Conservation (phyloP, 2,797 vertebrate species). For the Lates japonicus region DNA sequence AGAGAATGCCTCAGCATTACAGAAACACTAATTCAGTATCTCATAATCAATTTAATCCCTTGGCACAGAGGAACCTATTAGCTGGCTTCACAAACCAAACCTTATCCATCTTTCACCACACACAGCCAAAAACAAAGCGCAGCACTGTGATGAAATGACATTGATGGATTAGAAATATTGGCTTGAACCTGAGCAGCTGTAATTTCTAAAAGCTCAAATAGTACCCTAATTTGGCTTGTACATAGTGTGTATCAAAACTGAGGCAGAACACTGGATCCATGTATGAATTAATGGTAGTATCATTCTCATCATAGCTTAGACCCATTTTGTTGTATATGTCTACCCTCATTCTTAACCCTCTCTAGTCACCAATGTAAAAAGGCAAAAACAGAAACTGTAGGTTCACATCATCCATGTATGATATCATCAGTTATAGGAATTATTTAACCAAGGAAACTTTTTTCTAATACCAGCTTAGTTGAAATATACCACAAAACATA, state of each 20-base stretch:
- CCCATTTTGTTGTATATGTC: background rate
- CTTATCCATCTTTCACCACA: constrained; percentile 31
- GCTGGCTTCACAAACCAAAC: constrained; percentile 49
- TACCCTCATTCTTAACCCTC: background rate
- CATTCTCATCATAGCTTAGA: constrained; percentile 2
- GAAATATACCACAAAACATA: background rate
- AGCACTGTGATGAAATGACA: constrained; percentile 15
- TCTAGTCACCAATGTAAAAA: background rate
- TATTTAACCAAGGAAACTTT: background rate
- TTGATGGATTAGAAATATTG: constrained; percentile 50
- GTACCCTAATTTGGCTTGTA: constrained; percentile 9
- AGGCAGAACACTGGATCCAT: constrained; percentile 10
- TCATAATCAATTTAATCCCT: constrained; percentile 57
- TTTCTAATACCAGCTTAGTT: background rate
- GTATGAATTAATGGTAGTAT: constrained; percentile 8
- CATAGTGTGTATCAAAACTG: constrained; percentile 11
- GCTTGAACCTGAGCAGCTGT: constrained; percentile 20
- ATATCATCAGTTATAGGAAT: background rate
- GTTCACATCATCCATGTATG: background rate
- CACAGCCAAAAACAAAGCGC: constrained; percentile 49
- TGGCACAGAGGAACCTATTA: constrained; percentile 36
- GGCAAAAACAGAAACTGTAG: background rate
- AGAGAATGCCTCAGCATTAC: constrained; percentile 25
- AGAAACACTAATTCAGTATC: constrained; percentile 36
- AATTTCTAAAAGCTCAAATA: constrained; percentile 31